Percentiles rank a stretch among this genome's conserved stretches.
Evolutionary conservation across 2,888 invertebrate species (phyloP).

Genomic region (Melieria picta): DNA sequence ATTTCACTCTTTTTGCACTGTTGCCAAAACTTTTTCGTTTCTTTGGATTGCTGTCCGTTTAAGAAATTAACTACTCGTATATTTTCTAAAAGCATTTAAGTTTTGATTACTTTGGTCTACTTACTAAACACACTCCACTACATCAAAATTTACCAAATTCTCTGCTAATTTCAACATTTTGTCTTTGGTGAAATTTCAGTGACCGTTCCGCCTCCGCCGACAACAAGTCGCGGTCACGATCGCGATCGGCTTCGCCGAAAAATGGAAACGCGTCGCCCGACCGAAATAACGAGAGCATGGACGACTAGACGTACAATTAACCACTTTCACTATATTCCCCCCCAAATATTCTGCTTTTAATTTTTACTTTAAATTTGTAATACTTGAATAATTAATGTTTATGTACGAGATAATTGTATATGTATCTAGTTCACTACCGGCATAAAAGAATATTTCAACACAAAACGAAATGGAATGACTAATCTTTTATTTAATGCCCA

Average conservation of each 20-base stretch:
- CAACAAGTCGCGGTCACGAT: conserved; percentile 71
- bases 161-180: conserved; percentile 32
- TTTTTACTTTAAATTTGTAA: conserved; percentile 30
- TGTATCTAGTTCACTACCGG: not conserved
- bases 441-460: not conserved
- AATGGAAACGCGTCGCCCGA: conserved; percentile 68
- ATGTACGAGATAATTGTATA: not conserved
- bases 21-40: conserved; percentile 39
- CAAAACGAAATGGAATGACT: too few relatives aligned
- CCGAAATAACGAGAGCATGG: conserved; percentile 67
- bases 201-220: conserved; percentile 77
- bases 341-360: not conserved
- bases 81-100: conserved; percentile 23
- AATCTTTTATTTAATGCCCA: too few relatives aligned
- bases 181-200: conserved; percentile 62
- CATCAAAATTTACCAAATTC: conserved; percentile 29
- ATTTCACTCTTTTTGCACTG: conserved; percentile 43
- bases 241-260: conserved; percentile 68
- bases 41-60: conserved; percentile 38
- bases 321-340: not conserved
- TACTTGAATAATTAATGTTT: conserved; percentile 20
- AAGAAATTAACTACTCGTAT: conserved; percentile 15
- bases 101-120: conserved; percentile 17
- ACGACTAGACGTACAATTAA: conserved; percentile 58
- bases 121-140: conserved; percentile 16